Evolutionary conservation across 2,888 invertebrate species (phyloP).

Genomic region (Melieria picta): DNA sequence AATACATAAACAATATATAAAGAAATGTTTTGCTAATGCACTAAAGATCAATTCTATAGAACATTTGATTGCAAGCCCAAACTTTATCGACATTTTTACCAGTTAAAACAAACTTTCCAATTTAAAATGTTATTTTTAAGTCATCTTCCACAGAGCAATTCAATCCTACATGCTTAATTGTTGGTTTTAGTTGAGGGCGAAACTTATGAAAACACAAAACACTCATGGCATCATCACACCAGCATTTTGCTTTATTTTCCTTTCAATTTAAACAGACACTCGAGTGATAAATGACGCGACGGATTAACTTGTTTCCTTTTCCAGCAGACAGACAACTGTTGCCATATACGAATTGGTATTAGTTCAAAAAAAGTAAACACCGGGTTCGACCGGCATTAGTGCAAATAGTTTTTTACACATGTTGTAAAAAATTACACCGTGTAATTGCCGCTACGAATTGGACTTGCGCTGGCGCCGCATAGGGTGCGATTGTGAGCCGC

Average conservation of each 20-base stretch:
- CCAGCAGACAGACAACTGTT: constrained; percentile 30
- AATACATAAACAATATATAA: too few species aligned
- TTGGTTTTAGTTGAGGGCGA: too few species aligned
- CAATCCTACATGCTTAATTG: too few species aligned
- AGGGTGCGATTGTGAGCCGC: constrained; percentile 16
- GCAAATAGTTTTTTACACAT: constrained; percentile 63
- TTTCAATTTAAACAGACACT: constrained; percentile 6
- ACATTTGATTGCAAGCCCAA: too few species aligned
- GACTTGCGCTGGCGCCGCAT: constrained; percentile 7
- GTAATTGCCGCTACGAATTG: constrained; percentile 50
- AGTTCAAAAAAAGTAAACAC: constrained; percentile 61
- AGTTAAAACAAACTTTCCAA: too few species aligned
- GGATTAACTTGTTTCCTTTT: constrained; percentile 47
- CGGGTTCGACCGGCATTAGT: constrained; percentile 60
- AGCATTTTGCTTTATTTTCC: background rate
- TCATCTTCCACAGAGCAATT: too few species aligned
- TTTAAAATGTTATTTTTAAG: too few species aligned
- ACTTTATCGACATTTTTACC: too few species aligned
- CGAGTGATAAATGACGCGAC: constrained; percentile 46
- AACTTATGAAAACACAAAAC: too few species aligned
- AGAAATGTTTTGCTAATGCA: too few species aligned
- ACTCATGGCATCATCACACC: background rate
- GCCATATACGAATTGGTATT: constrained; percentile 35
- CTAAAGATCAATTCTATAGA: too few species aligned
- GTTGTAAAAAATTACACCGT: constrained; percentile 60